Conservation (phyloP, 2,797 vertebrate species). For the Fistularia tabacaria region DNA sequence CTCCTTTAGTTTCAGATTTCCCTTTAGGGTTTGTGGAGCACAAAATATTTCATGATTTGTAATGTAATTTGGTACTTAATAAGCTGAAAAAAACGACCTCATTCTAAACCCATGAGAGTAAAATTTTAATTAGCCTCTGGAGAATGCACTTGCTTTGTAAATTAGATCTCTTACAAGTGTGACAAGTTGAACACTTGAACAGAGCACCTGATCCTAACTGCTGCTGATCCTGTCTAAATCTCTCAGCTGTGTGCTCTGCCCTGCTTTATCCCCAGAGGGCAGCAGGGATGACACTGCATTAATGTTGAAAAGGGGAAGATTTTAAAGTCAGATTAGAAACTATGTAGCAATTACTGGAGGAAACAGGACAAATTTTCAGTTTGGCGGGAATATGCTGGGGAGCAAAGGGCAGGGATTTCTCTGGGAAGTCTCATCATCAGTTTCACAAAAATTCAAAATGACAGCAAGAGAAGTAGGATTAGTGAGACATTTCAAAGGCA, state of each 20-base stretch:
- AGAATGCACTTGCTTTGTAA: constrained; percentile 13
- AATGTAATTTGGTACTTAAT: not conserved
- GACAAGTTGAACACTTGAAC: constrained; percentile 20
- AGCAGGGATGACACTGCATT: constrained; percentile 27
- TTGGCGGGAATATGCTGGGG: constrained; percentile 1
- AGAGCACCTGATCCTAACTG: constrained; percentile 15
- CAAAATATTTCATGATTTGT: not conserved
- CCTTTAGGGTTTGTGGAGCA: not conserved
- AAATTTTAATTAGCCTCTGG: constrained; percentile 21
- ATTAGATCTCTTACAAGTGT: constrained; percentile 28
- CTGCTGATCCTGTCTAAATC: constrained; percentile 15
- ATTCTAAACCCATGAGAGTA: not conserved
- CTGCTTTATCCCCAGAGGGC: constrained; percentile 34
- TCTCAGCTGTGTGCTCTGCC: not conserved
- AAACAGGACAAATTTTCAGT: constrained; percentile 22
- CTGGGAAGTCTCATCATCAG: not conserved
- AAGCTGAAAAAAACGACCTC: not conserved
- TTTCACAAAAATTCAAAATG: constrained; percentile 28
- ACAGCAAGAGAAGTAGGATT: constrained; percentile 27
- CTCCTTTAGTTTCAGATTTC: not conserved
- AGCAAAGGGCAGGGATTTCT: constrained; percentile 26
- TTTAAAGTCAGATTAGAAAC: constrained; percentile 55
- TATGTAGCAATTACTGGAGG: constrained; percentile 26
- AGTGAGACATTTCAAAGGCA: constrained; percentile 1
- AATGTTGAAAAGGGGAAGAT: constrained; percentile 20